Evolutionary conservation across 2,888 invertebrate genomes (phyloP), one percentile per base, ranked within the genome.

Genomic region (Athalia circularis): DNA sequence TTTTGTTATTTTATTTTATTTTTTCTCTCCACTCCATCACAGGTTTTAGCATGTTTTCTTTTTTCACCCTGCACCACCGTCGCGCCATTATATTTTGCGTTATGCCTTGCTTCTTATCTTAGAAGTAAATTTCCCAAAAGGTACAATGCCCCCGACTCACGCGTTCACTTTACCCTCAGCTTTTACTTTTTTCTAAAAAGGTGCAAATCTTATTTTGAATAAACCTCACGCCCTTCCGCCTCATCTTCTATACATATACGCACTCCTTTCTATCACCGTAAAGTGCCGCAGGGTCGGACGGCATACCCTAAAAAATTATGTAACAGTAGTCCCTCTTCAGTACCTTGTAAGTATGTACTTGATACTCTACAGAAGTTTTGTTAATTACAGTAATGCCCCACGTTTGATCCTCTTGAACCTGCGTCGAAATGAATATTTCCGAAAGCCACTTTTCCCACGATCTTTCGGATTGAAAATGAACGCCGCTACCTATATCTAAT

Each of bases 311-410:
- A 54, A 70, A 29, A 59, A 4, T 72, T 50, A 45, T 45, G 43
- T 15, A 9, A 13, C 7, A 59, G 57, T 4, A 13, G n/a, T 13
- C 4, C 7, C 8, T 13, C 59, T n/a, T 52, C 45, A 47, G 13
- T 5, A 7, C 9, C 11, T 7, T 11, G 3, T n/a, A n/a, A 9
- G 54, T 11, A 54, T 54, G 11, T n/a, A n/a, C 11, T n/a, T 9
- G 7, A 54, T 11, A 9, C 11, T 6, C 54, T 5, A 54, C 59
- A 7, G 72, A 59, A 72, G 57, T 72, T 72, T 72, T 59, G 57
- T 57, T 72, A 72, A 72, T 72, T 72, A 72, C 72, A 45, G 57
- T 59, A 72, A 72, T 59, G 72, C 13, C 57, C 59, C 52, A 47
- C 72, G 72, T 72, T 72, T 72, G 72, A 59, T 57, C 59, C 59